Percentiles rank a stretch among this genome's conserved stretches.
Evolutionary conservation across 2,888 invertebrate species (phyloP).

Genomic region (Branchipolynoe longqiensis): DNA sequence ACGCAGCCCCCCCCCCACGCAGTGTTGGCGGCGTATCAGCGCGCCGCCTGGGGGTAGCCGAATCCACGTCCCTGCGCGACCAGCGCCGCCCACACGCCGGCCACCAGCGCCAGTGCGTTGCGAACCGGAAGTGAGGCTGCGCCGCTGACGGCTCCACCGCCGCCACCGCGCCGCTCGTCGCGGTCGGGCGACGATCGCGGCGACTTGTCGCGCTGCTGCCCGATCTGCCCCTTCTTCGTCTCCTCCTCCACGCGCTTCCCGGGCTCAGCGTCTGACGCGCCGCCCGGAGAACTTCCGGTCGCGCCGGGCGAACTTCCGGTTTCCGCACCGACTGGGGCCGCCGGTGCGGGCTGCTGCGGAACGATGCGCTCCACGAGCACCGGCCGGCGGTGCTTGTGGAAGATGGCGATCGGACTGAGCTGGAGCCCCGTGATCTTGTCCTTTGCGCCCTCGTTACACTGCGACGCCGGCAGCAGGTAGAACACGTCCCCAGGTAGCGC

Average conservation of each 20-base stretch:
- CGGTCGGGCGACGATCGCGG: conserved; percentile 38
- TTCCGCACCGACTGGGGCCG: not conserved
- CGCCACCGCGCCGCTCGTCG: conserved; percentile 6
- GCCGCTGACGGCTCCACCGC: not conserved
- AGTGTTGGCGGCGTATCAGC: too few relatives aligned
- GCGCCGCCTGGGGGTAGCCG: too few relatives aligned
- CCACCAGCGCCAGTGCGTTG: too few relatives aligned
- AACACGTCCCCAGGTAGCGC: conserved; percentile 48
- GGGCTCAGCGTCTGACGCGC: not conserved
- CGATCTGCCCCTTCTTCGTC: conserved; percentile 10
- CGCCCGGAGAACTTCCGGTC: not conserved
- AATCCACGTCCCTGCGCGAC: too few relatives aligned
- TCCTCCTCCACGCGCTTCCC: conserved; percentile 45
- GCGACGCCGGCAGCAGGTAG: conserved; percentile 60
- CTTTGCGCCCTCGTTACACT: conserved; percentile 63
- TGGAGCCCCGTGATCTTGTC: conserved; percentile 53
- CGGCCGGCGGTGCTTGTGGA: conserved; percentile 33
- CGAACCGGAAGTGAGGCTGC: too few relatives aligned
- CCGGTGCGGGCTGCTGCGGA: not conserved
- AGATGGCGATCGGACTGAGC: conserved; percentile 58
- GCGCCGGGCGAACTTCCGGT: not conserved
- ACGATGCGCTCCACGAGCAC: conserved; percentile 15
- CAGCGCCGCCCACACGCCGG: not conserved
- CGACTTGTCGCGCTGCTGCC: conserved; percentile 46
- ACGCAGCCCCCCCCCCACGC: not conserved